phyloP scores from a whole-genome alignment of 2,888 invertebrate genomes.

The Chloromyia formosa region DNA sequence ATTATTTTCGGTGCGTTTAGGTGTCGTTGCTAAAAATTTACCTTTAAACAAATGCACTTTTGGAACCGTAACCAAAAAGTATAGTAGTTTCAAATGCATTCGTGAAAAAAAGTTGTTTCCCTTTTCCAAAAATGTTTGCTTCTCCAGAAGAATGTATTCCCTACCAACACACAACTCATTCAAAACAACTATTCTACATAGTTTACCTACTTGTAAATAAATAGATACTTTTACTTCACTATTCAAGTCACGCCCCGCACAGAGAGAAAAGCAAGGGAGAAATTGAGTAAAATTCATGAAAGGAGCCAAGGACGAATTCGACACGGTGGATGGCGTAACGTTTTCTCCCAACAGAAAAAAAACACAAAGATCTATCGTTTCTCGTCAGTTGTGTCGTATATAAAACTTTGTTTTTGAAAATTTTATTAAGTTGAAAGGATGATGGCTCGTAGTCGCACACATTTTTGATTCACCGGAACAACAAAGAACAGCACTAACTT shows the following conservation, averaged over 20 bases:
- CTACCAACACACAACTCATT: not conserved
- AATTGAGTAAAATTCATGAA: not conserved
- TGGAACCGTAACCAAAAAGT: too few species aligned
- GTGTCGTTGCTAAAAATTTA: too few species aligned
- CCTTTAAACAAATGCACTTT: too few species aligned
- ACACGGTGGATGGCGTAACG: not conserved
- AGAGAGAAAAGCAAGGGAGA: not conserved
- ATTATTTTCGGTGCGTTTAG: too few species aligned
- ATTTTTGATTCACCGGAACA: too few species aligned
- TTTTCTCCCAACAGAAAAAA: not conserved
- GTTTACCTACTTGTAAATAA: slow-evolving; percentile 7
- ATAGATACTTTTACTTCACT: slow-evolving; percentile 16
- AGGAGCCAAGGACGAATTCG: not conserved
- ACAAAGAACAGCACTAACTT: too few species aligned
- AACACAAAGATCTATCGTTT: not conserved
- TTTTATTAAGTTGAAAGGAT: slow-evolving; percentile 36
- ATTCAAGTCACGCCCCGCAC: slow-evolving; percentile 22
- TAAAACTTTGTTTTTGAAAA: slow-evolving; percentile 36
- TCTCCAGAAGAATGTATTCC: too few species aligned
- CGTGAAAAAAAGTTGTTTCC: too few species aligned
- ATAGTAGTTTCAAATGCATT: too few species aligned
- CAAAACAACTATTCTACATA: not conserved
- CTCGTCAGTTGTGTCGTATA: not conserved
- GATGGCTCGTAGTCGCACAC: not conserved
- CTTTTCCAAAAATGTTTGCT: too few species aligned